phyloP scores from a whole-genome alignment of 2,888 invertebrate genomes.

The Pardosa pseudoannulata region DNA sequence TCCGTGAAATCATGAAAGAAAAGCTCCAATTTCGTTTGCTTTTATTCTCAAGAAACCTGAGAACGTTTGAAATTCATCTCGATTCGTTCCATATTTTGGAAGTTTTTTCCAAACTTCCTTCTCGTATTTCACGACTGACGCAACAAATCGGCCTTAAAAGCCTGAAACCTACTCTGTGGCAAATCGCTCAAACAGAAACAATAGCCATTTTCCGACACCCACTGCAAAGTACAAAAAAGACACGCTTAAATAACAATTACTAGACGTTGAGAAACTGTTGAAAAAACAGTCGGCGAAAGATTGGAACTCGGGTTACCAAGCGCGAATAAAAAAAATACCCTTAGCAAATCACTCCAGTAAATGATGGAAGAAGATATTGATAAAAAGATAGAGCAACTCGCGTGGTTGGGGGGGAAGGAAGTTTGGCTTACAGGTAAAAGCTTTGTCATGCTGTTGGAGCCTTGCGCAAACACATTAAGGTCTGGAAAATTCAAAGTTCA shows the following conservation, averaged over 20 bases:
- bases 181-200: background rate
- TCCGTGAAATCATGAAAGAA: too few relatives aligned
- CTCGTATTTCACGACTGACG: background rate
- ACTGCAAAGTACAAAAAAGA: background rate
- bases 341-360: too few relatives aligned
- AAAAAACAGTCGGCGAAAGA: background rate
- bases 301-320: background rate
- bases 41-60: background rate
- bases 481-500: too few relatives aligned
- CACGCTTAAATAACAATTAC: background rate
- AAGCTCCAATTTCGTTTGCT: background rate
- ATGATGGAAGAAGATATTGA: too few relatives aligned
- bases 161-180: background rate
- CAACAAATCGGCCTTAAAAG: constrained; percentile 6
- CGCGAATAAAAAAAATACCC: too few relatives aligned
- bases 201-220: background rate
- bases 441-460: too few relatives aligned
- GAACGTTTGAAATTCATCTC: background rate
- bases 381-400: too few relatives aligned
- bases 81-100: background rate
- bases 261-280: background rate
- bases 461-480: too few relatives aligned
- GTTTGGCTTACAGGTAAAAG: too few relatives aligned
- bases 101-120: background rate
- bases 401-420: too few relatives aligned